Percentiles rank a stretch among this genome's conserved stretches.
Evolutionary conservation across 2,113 vertebrate species (phyloP).

Genomic region (Bujurquina vittata): DNA sequence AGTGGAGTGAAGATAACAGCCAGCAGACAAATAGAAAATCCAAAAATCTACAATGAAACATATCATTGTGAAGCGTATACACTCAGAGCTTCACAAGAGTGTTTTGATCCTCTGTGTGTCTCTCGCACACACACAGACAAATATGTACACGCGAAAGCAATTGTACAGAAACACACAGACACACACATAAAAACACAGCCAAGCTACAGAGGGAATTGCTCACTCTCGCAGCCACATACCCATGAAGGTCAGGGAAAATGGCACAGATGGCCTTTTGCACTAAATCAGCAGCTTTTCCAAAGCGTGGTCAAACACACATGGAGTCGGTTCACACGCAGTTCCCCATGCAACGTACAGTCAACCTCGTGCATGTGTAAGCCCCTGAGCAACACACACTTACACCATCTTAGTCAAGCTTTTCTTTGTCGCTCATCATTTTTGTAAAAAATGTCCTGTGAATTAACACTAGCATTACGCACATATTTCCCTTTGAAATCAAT

Average conservation of each 20-base stretch:
- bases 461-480: background rate
- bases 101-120: slow-evolving; percentile 8
- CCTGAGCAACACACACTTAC: background rate
- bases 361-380: background rate
- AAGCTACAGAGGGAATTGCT: slow-evolving; percentile 49
- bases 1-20: slow-evolving; percentile 23
- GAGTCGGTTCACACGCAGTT: slow-evolving; percentile 62
- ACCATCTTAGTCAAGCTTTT: background rate
- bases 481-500: background rate
- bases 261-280: slow-evolving; percentile 77
- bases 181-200: slow-evolving; percentile 26
- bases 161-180: background rate
- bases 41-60: slow-evolving; percentile 18
- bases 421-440: background rate
- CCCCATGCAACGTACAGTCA: slow-evolving; percentile 11
- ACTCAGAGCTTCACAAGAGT: slow-evolving; percentile 9
- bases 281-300: slow-evolving; percentile 78
- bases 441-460: background rate
- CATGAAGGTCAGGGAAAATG: slow-evolving; percentile 75
- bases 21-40: slow-evolving; percentile 13
- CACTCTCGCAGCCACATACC: slow-evolving; percentile 54
- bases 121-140: background rate
- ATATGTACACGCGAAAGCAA: slow-evolving; percentile 9
- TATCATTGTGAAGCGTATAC: background rate
- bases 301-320: slow-evolving; percentile 64